phyloP scores from a whole-genome alignment of 2,797 vertebrate genomes.

The Muscicapa striata region DNA sequence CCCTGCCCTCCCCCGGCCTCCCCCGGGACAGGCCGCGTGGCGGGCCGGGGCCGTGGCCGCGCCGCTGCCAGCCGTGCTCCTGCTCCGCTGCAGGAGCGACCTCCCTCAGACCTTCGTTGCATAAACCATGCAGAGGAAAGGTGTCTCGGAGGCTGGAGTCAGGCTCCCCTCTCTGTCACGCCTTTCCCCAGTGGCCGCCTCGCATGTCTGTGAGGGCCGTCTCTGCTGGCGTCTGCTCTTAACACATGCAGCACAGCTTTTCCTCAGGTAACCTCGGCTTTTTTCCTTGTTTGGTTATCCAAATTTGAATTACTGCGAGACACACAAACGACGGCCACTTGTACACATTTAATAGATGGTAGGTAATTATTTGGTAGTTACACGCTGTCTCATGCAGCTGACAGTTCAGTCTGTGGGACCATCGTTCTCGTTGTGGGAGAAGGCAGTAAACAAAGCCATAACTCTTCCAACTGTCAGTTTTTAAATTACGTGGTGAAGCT shows the following conservation, averaged over 20 bases:
- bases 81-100: not conserved
- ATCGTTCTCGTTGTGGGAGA: accelerated
- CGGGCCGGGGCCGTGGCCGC: no score
- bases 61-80: not conserved
- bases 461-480: not conserved
- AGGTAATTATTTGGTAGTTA: not conserved
- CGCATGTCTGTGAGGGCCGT: no score
- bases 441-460: not conserved
- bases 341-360: not conserved
- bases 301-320: not conserved
- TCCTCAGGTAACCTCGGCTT: not conserved
- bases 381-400: accelerated
- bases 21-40: not conserved
- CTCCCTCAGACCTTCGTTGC: not conserved
- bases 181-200: not conserved
- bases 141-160: no score
- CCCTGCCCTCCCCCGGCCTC: no score
- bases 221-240: not conserved
- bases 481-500: not conserved
- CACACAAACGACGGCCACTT: accelerated
- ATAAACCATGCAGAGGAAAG: accelerated
- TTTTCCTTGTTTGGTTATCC: not conserved
- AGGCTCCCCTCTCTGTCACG: no score
- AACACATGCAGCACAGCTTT: accelerated
- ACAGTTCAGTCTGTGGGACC: not conserved